These are phyloP conservation scores for Dendrolimus pini DNA, from an alignment of 2,888 invertebrate genomes.

Conservation along the genomic window DNA sequence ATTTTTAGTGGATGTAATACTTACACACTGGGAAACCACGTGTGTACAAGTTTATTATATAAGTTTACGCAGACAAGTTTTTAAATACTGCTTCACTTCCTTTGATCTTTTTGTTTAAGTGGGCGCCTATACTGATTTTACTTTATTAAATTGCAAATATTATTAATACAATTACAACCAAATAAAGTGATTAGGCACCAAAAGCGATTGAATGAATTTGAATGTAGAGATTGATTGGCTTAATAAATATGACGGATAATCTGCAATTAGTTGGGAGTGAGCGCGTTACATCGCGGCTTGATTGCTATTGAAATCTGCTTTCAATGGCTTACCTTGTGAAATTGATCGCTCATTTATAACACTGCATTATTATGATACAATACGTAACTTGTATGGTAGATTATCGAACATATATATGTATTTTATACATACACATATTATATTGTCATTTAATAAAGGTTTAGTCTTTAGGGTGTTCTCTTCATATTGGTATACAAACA, in stretches of 20 bases:
- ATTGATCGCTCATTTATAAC: background rate
- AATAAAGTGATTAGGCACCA: conserved; percentile 26
- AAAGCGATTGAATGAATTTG: conserved; percentile 23
- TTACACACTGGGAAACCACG: too few species aligned
- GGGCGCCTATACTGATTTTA: too few species aligned
- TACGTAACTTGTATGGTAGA: background rate
- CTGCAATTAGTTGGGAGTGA: conserved; percentile 24
- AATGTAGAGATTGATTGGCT: conserved; percentile 24
- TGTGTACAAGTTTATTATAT: too few species aligned
- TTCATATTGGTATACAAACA: background rate
- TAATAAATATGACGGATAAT: conserved; percentile 37
- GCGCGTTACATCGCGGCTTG: conserved; percentile 8
- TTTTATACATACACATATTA: background rate
- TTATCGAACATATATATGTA: background rate
- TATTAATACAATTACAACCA: conserved; percentile 18
- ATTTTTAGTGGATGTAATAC: too few species aligned
- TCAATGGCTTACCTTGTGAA: conserved; percentile 5
- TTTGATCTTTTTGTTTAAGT: too few species aligned
- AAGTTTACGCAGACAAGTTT: too few species aligned
- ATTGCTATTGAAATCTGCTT: conserved; percentile 7
- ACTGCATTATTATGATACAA: background rate
- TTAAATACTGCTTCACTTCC: too few species aligned
- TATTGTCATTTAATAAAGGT: background rate
- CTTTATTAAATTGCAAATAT: background rate
- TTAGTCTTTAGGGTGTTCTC: background rate